Evolutionary conservation across 1,140 invertebrate species (phyloP).

Genomic region (Euglossa dilemma): DNA sequence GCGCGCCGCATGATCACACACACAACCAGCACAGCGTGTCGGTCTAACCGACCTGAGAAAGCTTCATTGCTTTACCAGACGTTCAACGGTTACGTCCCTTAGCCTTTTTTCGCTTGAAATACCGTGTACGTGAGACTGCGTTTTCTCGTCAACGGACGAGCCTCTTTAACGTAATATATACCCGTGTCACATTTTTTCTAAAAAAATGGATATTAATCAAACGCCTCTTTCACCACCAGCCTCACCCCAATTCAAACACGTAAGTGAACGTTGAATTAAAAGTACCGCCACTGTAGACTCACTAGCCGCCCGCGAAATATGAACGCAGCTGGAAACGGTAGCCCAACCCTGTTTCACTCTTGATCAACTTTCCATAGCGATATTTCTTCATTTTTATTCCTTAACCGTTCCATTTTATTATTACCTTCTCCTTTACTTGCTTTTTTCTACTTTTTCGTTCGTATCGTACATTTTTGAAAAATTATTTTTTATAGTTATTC

Average conservation of each 20-base stretch:
- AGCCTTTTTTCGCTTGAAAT: constrained; percentile 48
- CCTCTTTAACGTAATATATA: constrained; percentile 1
- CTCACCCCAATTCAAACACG: constrained; percentile 83
- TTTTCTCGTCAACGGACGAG: constrained; percentile 30
- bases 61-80: constrained; percentile 75
- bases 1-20: constrained; percentile 73
- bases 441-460: too few relatives aligned
- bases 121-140: neutral
- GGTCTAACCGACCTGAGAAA: constrained; percentile 72
- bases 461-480: neutral
- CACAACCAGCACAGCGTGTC: constrained; percentile 58
- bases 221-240: constrained; percentile 84
- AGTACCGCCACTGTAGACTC: constrained; percentile 59
- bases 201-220: constrained; percentile 67
- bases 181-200: neutral
- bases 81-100: constrained; percentile 62
- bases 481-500: neutral
- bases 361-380: neutral
- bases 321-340: constrained; percentile 35
- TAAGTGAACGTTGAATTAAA: constrained; percentile 78
- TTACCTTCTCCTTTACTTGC: too few relatives aligned
- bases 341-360: neutral
- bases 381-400: neutral
- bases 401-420: neutral
- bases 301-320: constrained; percentile 69